Conservation (phyloP, 2,113 vertebrate species). For the Podiceps cristatus region DNA sequence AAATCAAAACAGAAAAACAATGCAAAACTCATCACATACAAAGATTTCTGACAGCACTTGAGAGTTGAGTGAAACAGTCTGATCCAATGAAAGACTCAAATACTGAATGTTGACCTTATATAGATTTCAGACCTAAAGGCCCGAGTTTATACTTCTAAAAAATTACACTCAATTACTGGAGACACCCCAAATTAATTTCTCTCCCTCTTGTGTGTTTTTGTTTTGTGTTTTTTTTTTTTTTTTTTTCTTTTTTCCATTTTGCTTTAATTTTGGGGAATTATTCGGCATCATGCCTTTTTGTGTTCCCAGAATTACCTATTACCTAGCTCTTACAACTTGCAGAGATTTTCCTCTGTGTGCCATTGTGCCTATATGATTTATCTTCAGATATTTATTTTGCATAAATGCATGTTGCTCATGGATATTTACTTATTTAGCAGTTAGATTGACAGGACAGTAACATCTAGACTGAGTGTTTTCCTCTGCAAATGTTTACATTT, state of each 20-base stretch:
- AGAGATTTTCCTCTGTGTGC: not conserved
- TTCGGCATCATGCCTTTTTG: not conserved
- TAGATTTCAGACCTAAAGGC: not conserved
- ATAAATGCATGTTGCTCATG: not conserved
- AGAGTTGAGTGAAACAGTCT: not conserved
- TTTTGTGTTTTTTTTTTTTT: fast-evolving
- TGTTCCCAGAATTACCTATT: not conserved
- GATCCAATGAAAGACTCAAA: not conserved
- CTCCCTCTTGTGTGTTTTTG: too few species aligned
- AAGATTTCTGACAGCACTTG: not conserved
- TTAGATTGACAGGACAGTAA: not conserved
- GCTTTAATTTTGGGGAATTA: not conserved
- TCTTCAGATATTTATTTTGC: not conserved
- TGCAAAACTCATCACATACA: not conserved
- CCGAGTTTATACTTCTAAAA: not conserved
- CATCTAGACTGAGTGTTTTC: not conserved
- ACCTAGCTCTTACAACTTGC: not conserved
- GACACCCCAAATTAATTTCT: not conserved
- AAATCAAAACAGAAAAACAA: not conserved
- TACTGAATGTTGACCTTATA: not conserved
- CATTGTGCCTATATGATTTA: not conserved
- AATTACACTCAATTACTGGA: not conserved
- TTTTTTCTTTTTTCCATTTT: not conserved
- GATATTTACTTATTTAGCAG: not conserved
- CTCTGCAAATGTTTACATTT: not conserved